Percentiles rank a stretch among this genome's conserved stretches.
Conservation (phyloP, 2,888 invertebrate species). For the Ischnura elegans region DNA sequence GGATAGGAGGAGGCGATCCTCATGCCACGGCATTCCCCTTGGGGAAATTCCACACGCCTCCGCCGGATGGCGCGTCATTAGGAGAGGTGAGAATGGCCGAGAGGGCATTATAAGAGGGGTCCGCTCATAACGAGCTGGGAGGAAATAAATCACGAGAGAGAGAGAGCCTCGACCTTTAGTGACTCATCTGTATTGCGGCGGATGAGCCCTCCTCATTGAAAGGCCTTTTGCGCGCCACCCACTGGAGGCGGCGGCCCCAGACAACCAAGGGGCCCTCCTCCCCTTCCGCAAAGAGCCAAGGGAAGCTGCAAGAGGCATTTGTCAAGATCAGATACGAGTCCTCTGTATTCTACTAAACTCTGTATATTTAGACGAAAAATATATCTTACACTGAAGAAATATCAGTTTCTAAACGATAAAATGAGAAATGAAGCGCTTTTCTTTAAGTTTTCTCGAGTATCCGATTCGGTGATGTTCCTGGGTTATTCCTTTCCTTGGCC, state of each 20-base stretch:
- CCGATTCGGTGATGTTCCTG: too few species aligned
- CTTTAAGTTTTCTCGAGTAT: too few species aligned
- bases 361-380: too few species aligned
- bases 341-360: too few species aligned
- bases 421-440: too few species aligned
- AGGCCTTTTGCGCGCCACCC: neutral
- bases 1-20: neutral
- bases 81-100: neutral
- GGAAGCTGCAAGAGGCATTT: neutral
- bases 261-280: too few species aligned
- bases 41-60: neutral
- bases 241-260: too few species aligned
- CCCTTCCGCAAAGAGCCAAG: neutral
- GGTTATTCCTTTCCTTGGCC: too few species aligned
- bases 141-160: slow-evolving; percentile 66
- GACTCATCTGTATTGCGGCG: slow-evolving; percentile 59
- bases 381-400: too few species aligned
- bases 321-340: neutral
- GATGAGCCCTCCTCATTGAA: neutral
- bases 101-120: neutral
- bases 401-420: too few species aligned
- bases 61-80: neutral
- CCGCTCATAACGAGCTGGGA: neutral
- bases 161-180: slow-evolving; percentile 57
- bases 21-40: too few species aligned